phyloP scores from a whole-genome alignment of 1,140 invertebrate species.

The Drosophila neocordata region DNA sequence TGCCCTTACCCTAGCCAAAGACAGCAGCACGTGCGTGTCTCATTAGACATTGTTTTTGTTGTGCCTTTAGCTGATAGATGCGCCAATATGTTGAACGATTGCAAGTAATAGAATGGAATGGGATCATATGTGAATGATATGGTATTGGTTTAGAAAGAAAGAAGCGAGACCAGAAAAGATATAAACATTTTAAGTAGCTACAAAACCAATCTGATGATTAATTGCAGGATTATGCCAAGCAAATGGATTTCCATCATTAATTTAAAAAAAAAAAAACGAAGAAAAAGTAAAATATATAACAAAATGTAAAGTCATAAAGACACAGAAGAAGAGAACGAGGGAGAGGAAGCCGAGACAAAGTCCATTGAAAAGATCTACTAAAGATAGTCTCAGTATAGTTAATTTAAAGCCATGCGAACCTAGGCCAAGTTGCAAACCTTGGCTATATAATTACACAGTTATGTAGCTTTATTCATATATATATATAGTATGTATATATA shows the following conservation, averaged over 20 bases:
- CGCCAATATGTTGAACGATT: constrained; percentile 26
- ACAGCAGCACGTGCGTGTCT: constrained; percentile 39
- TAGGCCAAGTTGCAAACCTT: neutral
- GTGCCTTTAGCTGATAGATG: constrained; percentile 35
- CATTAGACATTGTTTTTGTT: constrained; percentile 32
- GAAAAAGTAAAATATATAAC: too few species aligned
- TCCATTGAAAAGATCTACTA: too few species aligned
- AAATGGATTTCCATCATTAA: constrained; percentile 31
- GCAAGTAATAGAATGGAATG: neutral
- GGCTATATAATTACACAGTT: constrained; percentile 24
- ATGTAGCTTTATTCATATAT: constrained; percentile 3
- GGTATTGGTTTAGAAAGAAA: neutral
- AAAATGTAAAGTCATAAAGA: neutral
- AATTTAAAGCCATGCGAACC: neutral
- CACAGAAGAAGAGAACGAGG: too few species aligned
- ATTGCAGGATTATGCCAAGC: constrained; percentile 30
- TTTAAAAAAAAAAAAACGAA: neutral
- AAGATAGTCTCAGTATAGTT: neutral
- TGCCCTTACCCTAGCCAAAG: too few species aligned
- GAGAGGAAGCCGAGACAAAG: neutral
- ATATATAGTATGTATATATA: neutral
- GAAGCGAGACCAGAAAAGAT: neutral
- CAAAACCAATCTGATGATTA: constrained; percentile 55
- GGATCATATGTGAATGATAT: neutral
- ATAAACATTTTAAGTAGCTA: constrained; percentile 2